These are phyloP conservation scores for Ardeotis arabs DNA, from an alignment of 2,113 vertebrate species.

Conservation along the genomic window DNA sequence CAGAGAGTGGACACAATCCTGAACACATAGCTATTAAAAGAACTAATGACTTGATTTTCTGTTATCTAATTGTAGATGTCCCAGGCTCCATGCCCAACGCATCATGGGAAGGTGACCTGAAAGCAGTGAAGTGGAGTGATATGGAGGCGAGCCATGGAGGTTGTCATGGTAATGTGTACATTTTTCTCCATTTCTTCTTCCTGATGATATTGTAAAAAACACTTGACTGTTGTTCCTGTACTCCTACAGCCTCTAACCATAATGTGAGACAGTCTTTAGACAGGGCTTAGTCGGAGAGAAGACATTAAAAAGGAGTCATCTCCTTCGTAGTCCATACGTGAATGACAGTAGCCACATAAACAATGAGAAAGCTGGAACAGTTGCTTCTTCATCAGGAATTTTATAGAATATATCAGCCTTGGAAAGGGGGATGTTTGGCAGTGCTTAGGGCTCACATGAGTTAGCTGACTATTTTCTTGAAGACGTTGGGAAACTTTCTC, in stretches of 20 bases:
- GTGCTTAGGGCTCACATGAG: not conserved
- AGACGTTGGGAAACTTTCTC: not conserved
- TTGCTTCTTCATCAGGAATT: not conserved
- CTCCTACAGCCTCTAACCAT: not conserved
- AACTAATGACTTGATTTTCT: not conserved
- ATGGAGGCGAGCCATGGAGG: conserved; percentile 67
- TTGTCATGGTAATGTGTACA: conserved; percentile 67
- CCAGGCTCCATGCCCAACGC: conserved; percentile 73
- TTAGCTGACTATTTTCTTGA: not conserved
- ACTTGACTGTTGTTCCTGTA: not conserved
- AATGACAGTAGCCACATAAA: not conserved
- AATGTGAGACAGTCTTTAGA: not conserved
- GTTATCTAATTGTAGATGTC: conserved; percentile 53
- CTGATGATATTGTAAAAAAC: not conserved
- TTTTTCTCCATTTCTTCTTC: not conserved
- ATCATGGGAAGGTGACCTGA: conserved; percentile 68
- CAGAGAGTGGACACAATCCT: not conserved
- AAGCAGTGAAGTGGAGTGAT: conserved; percentile 74
- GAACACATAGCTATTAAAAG: not conserved
- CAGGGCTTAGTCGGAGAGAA: not conserved
- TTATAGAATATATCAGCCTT: not conserved
- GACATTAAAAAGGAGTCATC: not conserved
- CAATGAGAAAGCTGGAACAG: not conserved
- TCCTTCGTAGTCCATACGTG: not conserved
- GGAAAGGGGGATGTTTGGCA: not conserved